Evolutionary conservation across 1,140 invertebrate genomes (phyloP).

Genomic region (Asobara japonica): DNA sequence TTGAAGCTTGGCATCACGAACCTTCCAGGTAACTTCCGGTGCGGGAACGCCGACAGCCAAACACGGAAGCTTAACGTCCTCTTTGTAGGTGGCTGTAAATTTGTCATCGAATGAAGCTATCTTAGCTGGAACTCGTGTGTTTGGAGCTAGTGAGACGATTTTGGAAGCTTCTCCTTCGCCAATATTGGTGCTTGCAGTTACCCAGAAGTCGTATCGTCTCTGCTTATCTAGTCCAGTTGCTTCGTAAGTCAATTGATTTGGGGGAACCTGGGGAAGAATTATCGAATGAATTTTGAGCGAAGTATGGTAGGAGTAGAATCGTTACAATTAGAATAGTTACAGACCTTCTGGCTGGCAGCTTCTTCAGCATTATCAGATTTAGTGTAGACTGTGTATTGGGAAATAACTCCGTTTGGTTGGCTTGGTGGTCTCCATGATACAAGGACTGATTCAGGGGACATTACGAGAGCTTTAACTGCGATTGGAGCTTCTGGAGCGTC

Average conservation of each 20-base stretch:
- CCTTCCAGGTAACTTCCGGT: slow-evolving; percentile 90
- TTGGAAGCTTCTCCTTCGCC: slow-evolving; percentile 91
- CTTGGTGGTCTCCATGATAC: slow-evolving; percentile 93
- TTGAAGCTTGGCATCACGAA: slow-evolving; percentile 73
- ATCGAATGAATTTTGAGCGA: too few species aligned
- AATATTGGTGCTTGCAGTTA: slow-evolving; percentile 91
- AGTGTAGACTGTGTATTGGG: slow-evolving; percentile 92
- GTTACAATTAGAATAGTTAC: too few species aligned
- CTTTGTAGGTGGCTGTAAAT: slow-evolving; percentile 88
- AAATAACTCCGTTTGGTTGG: slow-evolving; percentile 92
- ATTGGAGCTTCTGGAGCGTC: slow-evolving; percentile 93
- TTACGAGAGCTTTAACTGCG: slow-evolving; percentile 91
- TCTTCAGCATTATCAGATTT: slow-evolving; percentile 79
- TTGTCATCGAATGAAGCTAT: slow-evolving; percentile 93
- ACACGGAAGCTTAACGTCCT: slow-evolving; percentile 91
- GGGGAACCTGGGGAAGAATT: too few species aligned
- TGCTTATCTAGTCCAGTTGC: slow-evolving; percentile 84
- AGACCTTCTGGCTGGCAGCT: slow-evolving; percentile 76
- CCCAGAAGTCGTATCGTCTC: slow-evolving; percentile 91
- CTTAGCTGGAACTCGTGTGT: slow-evolving; percentile 88
- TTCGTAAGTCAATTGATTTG: slow-evolving; percentile 72
- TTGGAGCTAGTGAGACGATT: slow-evolving; percentile 84
- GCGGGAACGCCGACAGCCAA: slow-evolving; percentile 88
- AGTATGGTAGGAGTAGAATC: too few species aligned
- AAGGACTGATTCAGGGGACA: slow-evolving; percentile 89